phyloP scores from a whole-genome alignment of 1,140 invertebrate species.

The roundworm (Caenorhabditis elegans) region DNA sequence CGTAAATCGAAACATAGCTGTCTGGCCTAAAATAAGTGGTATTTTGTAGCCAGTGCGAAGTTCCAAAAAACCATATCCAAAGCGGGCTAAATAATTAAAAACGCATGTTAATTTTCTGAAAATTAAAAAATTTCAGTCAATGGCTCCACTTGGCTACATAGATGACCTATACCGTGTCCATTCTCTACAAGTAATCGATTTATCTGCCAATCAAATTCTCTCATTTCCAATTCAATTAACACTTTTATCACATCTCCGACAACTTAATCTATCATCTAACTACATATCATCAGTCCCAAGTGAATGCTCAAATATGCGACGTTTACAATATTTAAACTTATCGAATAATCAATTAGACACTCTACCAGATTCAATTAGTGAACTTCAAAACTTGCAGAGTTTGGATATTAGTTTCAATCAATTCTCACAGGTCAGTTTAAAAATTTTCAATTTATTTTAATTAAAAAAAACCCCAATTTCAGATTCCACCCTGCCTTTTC shows the following conservation, averaged over 20 bases:
- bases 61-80: too few species aligned
- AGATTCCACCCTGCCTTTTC: neutral
- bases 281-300: neutral
- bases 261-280: constrained; percentile 23
- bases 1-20: too few species aligned
- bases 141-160: neutral
- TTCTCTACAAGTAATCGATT: neutral
- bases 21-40: too few species aligned
- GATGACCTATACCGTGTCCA: neutral
- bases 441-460: too few species aligned
- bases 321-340: neutral
- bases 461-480: too few species aligned
- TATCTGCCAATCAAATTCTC: neutral
- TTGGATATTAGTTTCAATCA: constrained; percentile 28
- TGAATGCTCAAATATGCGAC: constrained; percentile 7
- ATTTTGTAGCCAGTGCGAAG: too few species aligned
- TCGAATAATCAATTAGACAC: constrained; percentile 24
- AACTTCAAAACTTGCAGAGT: neutral
- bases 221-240: constrained; percentile 5
- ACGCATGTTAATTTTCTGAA: too few species aligned
- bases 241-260: neutral
- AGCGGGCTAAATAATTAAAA: too few species aligned
- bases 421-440: neutral
- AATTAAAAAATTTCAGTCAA: neutral
- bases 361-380: neutral